These are phyloP conservation scores for Opisthocomus hoazin DNA, from an alignment of 2,113 vertebrate genomes.

Conservation along the genomic window DNA sequence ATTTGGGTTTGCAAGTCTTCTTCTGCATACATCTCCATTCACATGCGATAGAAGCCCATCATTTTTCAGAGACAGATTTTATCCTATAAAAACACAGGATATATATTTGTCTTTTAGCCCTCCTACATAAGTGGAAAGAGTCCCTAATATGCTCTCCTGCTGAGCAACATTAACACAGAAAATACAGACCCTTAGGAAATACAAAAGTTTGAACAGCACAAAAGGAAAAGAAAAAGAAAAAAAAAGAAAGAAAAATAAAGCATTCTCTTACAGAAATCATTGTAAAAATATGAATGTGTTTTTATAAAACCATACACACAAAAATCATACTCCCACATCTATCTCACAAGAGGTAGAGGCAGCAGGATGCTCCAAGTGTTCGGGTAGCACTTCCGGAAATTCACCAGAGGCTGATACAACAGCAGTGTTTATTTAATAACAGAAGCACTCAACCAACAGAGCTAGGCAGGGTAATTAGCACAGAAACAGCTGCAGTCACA, in stretches of 20 bases:
- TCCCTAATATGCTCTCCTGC: neutral
- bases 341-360: neutral
- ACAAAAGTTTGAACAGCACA: neutral
- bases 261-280: neutral
- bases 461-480: neutral
- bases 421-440: conserved; percentile 18
- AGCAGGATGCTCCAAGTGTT: neutral
- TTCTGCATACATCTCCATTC: neutral
- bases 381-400: neutral
- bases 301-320: neutral
- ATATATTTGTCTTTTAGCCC: neutral
- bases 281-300: neutral
- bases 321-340: neutral
- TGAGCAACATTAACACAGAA: neutral
- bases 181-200: neutral
- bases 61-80: neutral
- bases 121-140: neutral
- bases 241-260: neutral
- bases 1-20: neutral
- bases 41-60: neutral
- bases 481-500: conserved; percentile 17
- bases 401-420: neutral
- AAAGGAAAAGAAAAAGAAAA: too few relatives aligned
- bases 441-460: neutral
- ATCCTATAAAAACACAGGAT: neutral